phyloP scores from a whole-genome alignment of 2,113 vertebrate genomes.

The Benitochromis conjunctus region DNA sequence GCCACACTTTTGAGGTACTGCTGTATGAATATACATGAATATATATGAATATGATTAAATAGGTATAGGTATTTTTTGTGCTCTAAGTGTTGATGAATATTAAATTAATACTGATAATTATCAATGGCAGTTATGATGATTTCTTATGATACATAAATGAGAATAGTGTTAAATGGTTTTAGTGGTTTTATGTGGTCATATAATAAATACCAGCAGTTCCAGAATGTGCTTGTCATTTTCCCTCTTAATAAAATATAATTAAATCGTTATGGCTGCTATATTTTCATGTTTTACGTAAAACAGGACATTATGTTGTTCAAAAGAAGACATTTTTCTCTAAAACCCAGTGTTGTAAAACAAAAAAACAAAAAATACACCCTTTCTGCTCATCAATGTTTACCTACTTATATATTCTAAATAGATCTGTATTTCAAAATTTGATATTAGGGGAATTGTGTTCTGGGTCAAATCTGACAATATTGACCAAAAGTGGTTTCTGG shows the following conservation, averaged over 20 bases:
- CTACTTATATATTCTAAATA: not conserved
- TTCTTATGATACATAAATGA: not conserved
- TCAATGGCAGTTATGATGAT: too few relatives aligned
- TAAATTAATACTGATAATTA: not conserved
- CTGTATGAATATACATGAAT: not conserved
- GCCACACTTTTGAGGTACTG: not conserved
- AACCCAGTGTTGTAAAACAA: not conserved
- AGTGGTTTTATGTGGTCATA: not conserved
- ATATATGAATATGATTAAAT: too few relatives aligned
- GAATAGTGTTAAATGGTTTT: not conserved
- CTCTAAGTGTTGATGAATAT: not conserved
- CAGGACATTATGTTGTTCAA: not conserved
- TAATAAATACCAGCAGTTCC: not conserved
- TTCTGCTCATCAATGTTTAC: not conserved
- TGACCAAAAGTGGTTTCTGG: not conserved
- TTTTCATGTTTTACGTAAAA: fast-evolving
- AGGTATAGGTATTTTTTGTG: not conserved
- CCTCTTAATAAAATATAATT: not conserved
- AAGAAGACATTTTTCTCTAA: not conserved
- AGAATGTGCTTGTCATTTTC: not conserved
- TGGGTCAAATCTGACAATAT: not conserved
- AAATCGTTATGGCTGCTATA: not conserved
- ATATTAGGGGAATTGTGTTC: not conserved
- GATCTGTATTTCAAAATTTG: not conserved
- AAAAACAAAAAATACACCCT: not conserved